Evolutionary conservation across 2,797 vertebrate species (phyloP), one percentile per base, ranked within the genome.

Genomic region (Darevskia nairensis): DNA sequence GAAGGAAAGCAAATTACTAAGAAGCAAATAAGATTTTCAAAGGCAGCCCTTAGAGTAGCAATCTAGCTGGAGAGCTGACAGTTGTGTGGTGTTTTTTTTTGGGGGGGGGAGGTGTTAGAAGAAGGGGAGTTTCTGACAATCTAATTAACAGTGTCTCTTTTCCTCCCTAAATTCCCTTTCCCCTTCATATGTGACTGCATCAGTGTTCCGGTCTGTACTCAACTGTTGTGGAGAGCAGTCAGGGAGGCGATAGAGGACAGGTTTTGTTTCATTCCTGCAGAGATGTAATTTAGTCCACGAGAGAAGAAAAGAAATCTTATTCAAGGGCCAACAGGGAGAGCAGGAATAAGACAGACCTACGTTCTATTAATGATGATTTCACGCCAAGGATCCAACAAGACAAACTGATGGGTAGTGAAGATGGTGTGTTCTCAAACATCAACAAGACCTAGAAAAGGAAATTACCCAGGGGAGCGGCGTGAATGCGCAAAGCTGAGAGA

Each of bases 401-500:
- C 9, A 87, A 50, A 84, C 6, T 4, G 55, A 86, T 72, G 61
- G 23, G 79, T 59, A 92, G 74, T 0, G 0, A 19, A 89, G 81
- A 77, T 0, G 17, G 29, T 46, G 27, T 78, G 55, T 61, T 94
- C 68, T 81, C 80, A 88, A 84, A 90, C 82, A 93, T 93, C 88
- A 94, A 88, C 86, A 87, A 78, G 76, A 76, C 29, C 46, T 8
- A 79, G 21, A 19, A 89, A 89, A 92, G 25, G 44, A 88, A 94
- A 93, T 89, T 88, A 87, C 88, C 90, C 92, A 17, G 4, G 88
- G 90, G 86, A 93, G 72, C 0, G 0, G 69, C 88, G 80, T 9
- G 44, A 76, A 86, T 89, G 84, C 35, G 82, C 32, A 25, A 32
- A 92, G 86, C 82, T 13, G 64, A n/a, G 78, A 94, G 82, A 92